Evolutionary conservation across 2,113 vertebrate species (phyloP).

Genomic region (Phalacrocorax carbo): DNA sequence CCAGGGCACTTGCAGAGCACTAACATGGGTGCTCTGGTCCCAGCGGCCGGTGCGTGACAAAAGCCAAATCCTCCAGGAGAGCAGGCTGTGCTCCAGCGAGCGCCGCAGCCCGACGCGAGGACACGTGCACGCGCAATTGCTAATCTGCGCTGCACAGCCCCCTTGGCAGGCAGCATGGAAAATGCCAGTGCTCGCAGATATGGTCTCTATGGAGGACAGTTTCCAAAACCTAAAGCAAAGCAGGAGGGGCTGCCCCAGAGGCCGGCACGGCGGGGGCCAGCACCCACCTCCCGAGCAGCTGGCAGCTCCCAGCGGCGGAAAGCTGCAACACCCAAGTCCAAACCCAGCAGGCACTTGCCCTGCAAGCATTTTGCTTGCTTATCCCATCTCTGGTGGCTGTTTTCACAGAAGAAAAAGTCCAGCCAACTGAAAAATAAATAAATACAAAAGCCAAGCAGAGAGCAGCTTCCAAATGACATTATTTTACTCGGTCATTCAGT

Average conservation of each 20-base stretch:
- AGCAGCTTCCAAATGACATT: not conserved
- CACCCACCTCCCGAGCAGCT: not conserved
- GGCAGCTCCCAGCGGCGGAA: not conserved
- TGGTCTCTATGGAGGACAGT: conserved; percentile 48
- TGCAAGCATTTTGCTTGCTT: not conserved
- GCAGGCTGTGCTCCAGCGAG: not conserved
- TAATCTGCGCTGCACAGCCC: not conserved
- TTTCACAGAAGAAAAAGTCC: not conserved
- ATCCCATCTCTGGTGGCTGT: not conserved
- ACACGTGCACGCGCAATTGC: not conserved
- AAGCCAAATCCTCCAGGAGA: not conserved
- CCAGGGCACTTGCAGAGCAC: not conserved
- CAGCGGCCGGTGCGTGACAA: accelerated
- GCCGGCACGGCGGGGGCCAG: not conserved
- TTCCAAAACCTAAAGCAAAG: conserved; percentile 37
- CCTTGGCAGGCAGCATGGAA: conserved; percentile 48
- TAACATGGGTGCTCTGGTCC: not conserved
- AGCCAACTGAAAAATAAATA: not conserved
- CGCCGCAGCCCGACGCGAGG: accelerated
- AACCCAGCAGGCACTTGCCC: not conserved
- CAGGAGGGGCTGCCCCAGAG: not conserved
- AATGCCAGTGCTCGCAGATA: conserved; percentile 35
- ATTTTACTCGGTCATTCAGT: not conserved
- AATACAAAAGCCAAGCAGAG: not conserved
- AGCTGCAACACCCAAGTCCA: not conserved